A percentile compares a stretch with the other conserved stretches of the same genome.
Conservation (phyloP, 2,888 invertebrate genomes). For the Chrysomela aeneicollis region DNA sequence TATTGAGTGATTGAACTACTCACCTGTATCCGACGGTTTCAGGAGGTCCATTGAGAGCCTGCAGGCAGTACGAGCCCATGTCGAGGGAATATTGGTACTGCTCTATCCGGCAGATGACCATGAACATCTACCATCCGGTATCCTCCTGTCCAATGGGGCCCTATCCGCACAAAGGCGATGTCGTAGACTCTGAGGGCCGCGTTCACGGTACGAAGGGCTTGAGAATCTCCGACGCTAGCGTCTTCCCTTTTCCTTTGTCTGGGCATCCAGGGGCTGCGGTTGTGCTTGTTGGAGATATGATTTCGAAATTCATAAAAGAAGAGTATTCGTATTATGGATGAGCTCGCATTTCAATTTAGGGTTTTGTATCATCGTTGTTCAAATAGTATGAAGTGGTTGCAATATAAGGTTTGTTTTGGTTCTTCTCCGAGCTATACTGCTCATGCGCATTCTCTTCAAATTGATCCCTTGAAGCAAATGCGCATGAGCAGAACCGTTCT, state of each 20-base stretch:
- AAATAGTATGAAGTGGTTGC: too few species aligned
- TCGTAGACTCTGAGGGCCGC: slow-evolving; percentile 69
- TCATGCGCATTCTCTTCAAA: too few species aligned
- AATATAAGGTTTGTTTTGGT: too few species aligned
- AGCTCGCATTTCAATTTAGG: too few species aligned
- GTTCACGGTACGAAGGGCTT: slow-evolving; percentile 68
- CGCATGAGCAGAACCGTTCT: too few species aligned
- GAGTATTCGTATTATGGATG: slow-evolving; percentile 22
- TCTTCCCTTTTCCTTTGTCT: slow-evolving; percentile 69
- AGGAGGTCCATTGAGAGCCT: slow-evolving; percentile 53
- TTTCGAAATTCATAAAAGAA: slow-evolving; percentile 62
- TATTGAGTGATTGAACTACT: too few species aligned
- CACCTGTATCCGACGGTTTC: too few species aligned
- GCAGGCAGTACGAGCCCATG: slow-evolving; percentile 61
- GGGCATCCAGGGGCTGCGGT: slow-evolving; percentile 75
- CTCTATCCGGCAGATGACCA: slow-evolving; percentile 54
- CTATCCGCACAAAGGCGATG: slow-evolving; percentile 65
- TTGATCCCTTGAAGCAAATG: too few species aligned
- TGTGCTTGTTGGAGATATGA: slow-evolving; percentile 75
- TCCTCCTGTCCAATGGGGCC: slow-evolving; percentile 67
- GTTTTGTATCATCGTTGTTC: too few species aligned
- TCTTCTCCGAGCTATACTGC: too few species aligned
- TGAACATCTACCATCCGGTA: slow-evolving; percentile 35
- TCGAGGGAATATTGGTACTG: slow-evolving; percentile 76
- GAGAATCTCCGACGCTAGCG: slow-evolving; percentile 72